These are phyloP conservation scores for Apistogramma diplotaenia DNA, from an alignment of 2,113 vertebrate species.

Conservation along the genomic window DNA sequence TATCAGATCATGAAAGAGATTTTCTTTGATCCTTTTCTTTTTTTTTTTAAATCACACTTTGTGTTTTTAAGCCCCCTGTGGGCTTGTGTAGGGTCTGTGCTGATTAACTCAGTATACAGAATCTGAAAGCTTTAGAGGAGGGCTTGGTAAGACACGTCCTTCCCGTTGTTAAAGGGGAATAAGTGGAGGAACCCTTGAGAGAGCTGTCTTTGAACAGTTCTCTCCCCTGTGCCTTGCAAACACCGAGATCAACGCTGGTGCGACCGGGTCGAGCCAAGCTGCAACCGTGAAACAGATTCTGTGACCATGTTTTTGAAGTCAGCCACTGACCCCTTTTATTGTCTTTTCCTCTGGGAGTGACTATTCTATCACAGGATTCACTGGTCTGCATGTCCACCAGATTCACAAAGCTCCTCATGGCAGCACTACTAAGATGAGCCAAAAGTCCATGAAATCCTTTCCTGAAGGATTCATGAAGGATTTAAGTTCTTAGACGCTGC, in stretches of 20 bases:
- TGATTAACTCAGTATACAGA: conserved; percentile 3
- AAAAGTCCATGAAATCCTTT: conserved; percentile 63
- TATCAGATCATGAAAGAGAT: neutral
- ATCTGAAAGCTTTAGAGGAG: conserved; percentile 1
- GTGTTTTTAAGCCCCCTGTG: conserved; percentile 9
- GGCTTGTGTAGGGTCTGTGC: neutral
- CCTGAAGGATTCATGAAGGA: conserved; percentile 49
- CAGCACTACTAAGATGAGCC: conserved; percentile 51
- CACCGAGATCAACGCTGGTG: conserved; percentile 41
- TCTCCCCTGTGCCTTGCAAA: conserved; percentile 23
- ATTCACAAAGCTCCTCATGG: conserved; percentile 56
- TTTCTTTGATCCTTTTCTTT: neutral
- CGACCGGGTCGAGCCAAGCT: conserved; percentile 43
- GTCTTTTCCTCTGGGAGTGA: conserved; percentile 56
- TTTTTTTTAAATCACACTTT: neutral
- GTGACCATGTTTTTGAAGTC: conserved; percentile 54
- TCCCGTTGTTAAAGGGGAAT: conserved; percentile 26
- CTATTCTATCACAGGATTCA: conserved; percentile 69
- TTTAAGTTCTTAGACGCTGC: conserved; percentile 46
- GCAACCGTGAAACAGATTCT: conserved; percentile 30
- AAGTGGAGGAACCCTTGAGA: conserved; percentile 39
- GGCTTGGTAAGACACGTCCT: conserved; percentile 26
- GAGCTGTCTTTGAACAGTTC: conserved; percentile 50
- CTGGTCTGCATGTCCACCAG: conserved; percentile 37
- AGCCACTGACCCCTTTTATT: conserved; percentile 60